Conservation (phyloP, 2,113 vertebrate species). For the Cyanoderma ruficeps region DNA sequence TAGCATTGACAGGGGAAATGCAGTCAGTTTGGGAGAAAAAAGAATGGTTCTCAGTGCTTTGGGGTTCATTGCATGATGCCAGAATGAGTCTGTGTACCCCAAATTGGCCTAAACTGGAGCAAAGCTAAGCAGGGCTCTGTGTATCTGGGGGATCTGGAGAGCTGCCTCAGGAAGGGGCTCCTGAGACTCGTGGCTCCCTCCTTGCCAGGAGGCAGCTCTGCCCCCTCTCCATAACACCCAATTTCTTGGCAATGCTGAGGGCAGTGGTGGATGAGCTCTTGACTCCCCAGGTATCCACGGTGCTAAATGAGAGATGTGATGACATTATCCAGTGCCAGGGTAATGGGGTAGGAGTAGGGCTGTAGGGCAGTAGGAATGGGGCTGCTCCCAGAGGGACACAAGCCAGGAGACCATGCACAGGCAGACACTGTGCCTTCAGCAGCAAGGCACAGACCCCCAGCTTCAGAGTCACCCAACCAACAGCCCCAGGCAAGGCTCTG, state of each 20-base stretch:
- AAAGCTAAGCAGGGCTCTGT: background rate
- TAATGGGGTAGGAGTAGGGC: too few relatives aligned
- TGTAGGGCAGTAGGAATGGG: background rate
- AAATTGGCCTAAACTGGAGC: background rate
- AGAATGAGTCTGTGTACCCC: background rate
- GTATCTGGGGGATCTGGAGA: background rate
- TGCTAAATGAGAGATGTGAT: background rate
- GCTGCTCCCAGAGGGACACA: background rate
- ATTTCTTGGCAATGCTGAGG: background rate
- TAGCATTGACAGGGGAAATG: background rate
- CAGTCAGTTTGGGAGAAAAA: background rate
- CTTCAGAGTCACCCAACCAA: background rate
- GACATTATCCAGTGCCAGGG: background rate
- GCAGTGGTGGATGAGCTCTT: background rate
- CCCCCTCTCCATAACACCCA: background rate
- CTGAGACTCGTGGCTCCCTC: rapidly evolving
- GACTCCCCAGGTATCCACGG: background rate
- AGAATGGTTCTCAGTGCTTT: background rate
- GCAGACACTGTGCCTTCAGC: background rate
- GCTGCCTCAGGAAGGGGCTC: background rate
- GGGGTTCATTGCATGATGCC: background rate
- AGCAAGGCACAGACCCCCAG: background rate
- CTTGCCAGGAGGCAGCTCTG: background rate
- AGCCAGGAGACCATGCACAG: background rate
- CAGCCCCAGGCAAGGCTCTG: background rate